phyloP scores from a whole-genome alignment of 2,888 invertebrate species.

The Eremobia ochroleuca region DNA sequence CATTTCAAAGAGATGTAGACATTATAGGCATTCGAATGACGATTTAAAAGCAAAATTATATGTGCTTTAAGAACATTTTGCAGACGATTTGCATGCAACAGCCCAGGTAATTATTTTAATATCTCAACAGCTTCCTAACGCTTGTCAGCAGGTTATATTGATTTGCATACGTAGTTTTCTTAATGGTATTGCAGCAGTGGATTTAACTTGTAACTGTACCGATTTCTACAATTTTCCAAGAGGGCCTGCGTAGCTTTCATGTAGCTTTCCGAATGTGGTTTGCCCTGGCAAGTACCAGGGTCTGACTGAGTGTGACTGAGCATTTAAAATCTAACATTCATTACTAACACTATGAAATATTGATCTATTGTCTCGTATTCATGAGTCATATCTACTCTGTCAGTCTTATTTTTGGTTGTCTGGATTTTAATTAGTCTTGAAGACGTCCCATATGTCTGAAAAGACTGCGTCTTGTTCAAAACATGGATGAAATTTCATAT shows the following conservation, averaged over 20 bases:
- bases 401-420: neutral
- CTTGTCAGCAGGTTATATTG: constrained; percentile 17
- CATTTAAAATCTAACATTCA: neutral
- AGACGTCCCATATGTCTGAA: constrained; percentile 1
- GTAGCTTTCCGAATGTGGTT: neutral
- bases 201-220: neutral
- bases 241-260: neutral
- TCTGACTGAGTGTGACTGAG: neutral
- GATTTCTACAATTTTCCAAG: neutral
- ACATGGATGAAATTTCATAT: constrained; percentile 24
- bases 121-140: constrained; percentile 34
- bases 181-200: neutral
- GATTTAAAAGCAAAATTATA: constrained; percentile 28
- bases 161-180: constrained; percentile 30
- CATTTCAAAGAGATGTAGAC: constrained; percentile 52
- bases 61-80: constrained; percentile 31
- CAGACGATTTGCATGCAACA: constrained; percentile 49
- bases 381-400: neutral
- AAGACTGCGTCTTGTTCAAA: neutral
- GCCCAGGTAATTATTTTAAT: constrained; percentile 43
- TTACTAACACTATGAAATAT: neutral
- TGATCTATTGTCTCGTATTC: too few relatives aligned
- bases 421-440: neutral
- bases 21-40: constrained; percentile 39
- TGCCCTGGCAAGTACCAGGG: neutral